Conservation (phyloP, 2,113 vertebrate genomes). For the Lycocorax pyrrhopterus region DNA sequence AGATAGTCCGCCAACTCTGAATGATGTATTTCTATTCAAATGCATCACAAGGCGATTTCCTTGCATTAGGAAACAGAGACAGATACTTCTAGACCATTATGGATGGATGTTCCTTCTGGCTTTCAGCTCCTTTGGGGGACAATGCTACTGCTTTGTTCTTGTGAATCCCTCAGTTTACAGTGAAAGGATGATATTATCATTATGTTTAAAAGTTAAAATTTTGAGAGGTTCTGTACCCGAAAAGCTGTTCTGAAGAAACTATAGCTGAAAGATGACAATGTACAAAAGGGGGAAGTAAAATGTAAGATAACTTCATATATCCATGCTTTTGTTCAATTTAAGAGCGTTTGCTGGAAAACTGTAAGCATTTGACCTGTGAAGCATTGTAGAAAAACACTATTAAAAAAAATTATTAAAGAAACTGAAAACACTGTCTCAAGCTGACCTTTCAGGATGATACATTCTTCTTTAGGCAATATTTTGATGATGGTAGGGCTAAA, state of each 20-base stretch:
- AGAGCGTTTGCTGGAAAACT: neutral
- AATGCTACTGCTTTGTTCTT: neutral
- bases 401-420: neutral
- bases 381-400: neutral
- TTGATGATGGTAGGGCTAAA: neutral
- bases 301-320: neutral
- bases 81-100: neutral
- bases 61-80: neutral
- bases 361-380: neutral
- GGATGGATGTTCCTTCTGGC: neutral
- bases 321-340: neutral
- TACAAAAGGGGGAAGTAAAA: neutral
- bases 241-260: neutral
- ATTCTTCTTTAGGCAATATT: neutral
- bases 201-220: neutral
- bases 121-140: neutral
- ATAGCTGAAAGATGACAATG: neutral
- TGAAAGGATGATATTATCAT: neutral
- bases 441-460: neutral
- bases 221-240: neutral
- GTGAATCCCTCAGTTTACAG: neutral
- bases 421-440: neutral
- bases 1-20: neutral
- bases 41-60: slow-evolving; percentile 1
- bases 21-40: slow-evolving; percentile 15